phyloP scores from a whole-genome alignment of 1,140 invertebrate genomes.

The Lepidurus apus region DNA sequence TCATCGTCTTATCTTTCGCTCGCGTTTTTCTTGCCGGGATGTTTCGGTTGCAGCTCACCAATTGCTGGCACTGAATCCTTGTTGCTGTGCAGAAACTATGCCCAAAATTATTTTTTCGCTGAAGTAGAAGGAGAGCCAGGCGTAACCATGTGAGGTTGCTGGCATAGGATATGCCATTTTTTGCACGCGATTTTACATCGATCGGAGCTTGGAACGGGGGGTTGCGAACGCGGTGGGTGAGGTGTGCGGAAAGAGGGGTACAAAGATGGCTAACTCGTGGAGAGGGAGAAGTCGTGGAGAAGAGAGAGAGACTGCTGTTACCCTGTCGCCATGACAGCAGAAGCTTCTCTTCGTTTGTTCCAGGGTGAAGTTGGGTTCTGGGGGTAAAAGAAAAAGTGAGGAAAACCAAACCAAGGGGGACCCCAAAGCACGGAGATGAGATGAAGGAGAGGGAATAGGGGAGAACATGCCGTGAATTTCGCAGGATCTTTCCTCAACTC shows the following conservation, averaged over 20 bases:
- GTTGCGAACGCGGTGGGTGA: neutral
- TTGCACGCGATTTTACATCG: slow-evolving; percentile 18
- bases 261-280: neutral
- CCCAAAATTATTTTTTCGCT: neutral
- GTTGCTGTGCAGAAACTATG: slow-evolving; percentile 18
- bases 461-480: neutral
- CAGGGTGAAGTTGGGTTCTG: neutral
- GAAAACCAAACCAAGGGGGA: neutral
- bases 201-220: neutral
- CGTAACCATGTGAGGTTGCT: slow-evolving; percentile 3
- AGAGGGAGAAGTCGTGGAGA: neutral
- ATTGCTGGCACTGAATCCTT: neutral
- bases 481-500: slow-evolving; percentile 3
- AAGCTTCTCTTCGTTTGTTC: neutral
- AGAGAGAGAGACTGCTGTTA: neutral
- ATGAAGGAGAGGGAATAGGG: neutral
- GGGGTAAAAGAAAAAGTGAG: neutral
- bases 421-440: neutral
- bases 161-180: slow-evolving; percentile 10
- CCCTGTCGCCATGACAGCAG: slow-evolving; percentile 16
- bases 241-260: neutral
- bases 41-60: neutral
- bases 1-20: neutral
- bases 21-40: neutral
- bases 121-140: neutral